phyloP scores from a whole-genome alignment of 2,113 vertebrate genomes.

The Todiramphus saurophagus region DNA sequence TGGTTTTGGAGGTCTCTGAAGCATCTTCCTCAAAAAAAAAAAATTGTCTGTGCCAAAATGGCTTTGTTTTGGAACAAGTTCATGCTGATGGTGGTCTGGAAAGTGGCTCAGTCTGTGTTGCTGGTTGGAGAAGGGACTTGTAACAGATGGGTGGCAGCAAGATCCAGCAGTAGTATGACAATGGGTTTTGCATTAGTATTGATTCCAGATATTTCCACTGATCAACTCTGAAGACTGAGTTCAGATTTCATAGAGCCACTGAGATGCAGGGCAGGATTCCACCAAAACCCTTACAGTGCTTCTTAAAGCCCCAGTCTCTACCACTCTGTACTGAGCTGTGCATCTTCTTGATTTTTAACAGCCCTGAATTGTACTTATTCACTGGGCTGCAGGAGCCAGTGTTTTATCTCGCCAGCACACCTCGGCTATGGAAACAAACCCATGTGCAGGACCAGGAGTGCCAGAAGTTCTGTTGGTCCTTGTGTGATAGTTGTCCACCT shows the following conservation, averaged over 20 bases:
- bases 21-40: neutral
- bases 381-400: neutral
- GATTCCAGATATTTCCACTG: neutral
- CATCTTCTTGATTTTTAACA: neutral
- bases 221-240: neutral
- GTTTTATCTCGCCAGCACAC: neutral
- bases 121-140: neutral
- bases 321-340: neutral
- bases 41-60: neutral
- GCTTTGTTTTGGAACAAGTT: neutral
- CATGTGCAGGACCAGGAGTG: neutral
- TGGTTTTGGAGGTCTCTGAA: neutral
- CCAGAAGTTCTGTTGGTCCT: neutral
- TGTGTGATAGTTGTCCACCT: neutral
- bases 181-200: neutral
- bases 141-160: neutral
- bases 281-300: neutral
- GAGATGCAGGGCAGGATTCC: neutral
- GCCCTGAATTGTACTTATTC: neutral
- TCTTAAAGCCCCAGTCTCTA: neutral
- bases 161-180: neutral
- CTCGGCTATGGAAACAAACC: neutral
- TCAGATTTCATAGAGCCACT: neutral
- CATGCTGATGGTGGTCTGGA: constrained; percentile 7
- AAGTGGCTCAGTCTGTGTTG: neutral